Evolutionary conservation across 2,797 vertebrate genomes (phyloP).

Genomic region (Lepilemur ruficaudatus): DNA sequence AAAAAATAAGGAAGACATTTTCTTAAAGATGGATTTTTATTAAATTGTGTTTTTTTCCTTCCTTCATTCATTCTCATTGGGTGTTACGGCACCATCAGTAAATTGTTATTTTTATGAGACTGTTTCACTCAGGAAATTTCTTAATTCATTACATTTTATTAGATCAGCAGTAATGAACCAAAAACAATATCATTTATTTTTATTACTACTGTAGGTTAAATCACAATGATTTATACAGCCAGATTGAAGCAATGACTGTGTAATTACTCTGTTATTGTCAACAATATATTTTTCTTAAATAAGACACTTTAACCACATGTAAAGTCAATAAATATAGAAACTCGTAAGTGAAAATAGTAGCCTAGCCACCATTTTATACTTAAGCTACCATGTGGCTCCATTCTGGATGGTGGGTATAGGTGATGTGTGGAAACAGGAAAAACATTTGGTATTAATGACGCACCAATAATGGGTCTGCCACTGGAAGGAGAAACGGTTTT

Average conservation of each 20-base stretch:
- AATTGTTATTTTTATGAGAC: conserved; percentile 84
- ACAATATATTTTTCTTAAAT: conserved; percentile 83
- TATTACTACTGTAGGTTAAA: conserved; percentile 84
- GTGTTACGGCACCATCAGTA: conserved; percentile 76
- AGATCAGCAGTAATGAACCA: conserved; percentile 85
- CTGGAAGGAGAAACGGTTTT: background rate
- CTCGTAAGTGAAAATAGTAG: conserved; percentile 66
- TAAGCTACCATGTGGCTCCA: conserved; percentile 4
- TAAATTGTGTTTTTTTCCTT: conserved; percentile 73
- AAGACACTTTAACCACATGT: conserved; percentile 76
- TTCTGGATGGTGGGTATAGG: background rate
- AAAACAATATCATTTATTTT: conserved; percentile 85
- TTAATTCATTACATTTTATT: conserved; percentile 84
- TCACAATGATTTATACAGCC: conserved; percentile 84
- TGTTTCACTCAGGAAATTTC: conserved; percentile 79
- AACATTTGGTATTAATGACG: background rate
- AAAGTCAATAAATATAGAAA: conserved; percentile 67
- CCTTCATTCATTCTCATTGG: conserved; percentile 58
- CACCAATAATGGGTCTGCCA: background rate
- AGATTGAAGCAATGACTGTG: conserved; percentile 82
- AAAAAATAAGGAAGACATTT: conserved; percentile 60
- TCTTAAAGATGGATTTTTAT: conserved; percentile 67
- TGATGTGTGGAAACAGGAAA: background rate
- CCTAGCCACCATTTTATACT: conserved; percentile 39
- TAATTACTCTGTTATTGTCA: conserved; percentile 85